A percentile compares a stretch with the other conserved stretches of the same genome.
phyloP scores from a whole-genome alignment of 2,888 invertebrate genomes.

The Drosophila greeni region DNA sequence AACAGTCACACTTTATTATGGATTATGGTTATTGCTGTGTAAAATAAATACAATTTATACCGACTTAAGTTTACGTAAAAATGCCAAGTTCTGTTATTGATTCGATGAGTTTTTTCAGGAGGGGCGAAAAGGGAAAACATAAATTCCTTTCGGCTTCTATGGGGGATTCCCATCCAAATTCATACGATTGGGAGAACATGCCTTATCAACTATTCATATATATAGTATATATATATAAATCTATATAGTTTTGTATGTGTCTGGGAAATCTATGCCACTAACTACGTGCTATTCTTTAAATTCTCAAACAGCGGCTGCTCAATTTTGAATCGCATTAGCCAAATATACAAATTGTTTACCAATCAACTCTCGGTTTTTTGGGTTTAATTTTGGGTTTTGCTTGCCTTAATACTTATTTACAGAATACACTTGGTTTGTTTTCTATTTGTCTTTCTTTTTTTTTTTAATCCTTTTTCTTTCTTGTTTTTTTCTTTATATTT shows the following conservation, averaged over 20 bases:
- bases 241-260: conserved; percentile 38
- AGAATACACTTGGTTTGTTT: conserved; percentile 24
- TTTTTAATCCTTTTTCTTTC: not conserved
- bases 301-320: conserved; percentile 62
- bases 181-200: conserved; percentile 19
- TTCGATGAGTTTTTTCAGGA: conserved; percentile 4
- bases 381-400: conserved; percentile 19
- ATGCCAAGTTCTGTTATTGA: conserved; percentile 38
- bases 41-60: conserved; percentile 53
- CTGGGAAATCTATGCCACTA: conserved; percentile 61
- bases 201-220: conserved; percentile 16
- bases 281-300: conserved; percentile 63
- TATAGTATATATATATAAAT: not conserved
- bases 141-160: conserved; percentile 25
- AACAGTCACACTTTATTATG: conserved; percentile 69
- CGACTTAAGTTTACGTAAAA: conserved; percentile 36
- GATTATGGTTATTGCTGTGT: conserved; percentile 48
- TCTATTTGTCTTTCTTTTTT: not conserved
- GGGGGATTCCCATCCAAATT: conserved; percentile 25
- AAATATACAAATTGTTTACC: conserved; percentile 56
- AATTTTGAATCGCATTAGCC: conserved; percentile 60
- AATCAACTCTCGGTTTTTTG: conserved; percentile 10
- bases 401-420: conserved; percentile 39
- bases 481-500: conserved; percentile 14
- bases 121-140: conserved; percentile 10